Conservation (phyloP, 2,797 vertebrate genomes). For the Phoxinus dragarum region DNA sequence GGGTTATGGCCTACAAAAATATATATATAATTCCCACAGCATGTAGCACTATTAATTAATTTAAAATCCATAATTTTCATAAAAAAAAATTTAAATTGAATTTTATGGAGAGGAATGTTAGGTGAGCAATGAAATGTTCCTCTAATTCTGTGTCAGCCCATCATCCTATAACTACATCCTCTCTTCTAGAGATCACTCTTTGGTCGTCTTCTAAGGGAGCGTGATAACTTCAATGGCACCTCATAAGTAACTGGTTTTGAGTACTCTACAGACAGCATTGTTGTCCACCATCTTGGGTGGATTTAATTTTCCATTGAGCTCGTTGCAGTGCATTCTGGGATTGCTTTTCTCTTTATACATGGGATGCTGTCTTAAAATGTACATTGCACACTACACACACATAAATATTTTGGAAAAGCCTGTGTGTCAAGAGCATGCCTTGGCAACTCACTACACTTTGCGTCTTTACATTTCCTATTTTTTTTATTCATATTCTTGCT, state of each 20-base stretch:
- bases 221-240: background rate
- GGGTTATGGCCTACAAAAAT: background rate
- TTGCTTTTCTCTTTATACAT: background rate
- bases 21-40: background rate
- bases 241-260: background rate
- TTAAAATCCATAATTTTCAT: background rate
- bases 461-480: slow-evolving; percentile 28
- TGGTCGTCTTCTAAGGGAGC: background rate
- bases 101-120: background rate
- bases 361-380: background rate
- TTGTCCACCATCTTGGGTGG: background rate
- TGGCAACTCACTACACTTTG: background rate
- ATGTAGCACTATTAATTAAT: background rate
- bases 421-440: background rate
- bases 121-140: background rate
- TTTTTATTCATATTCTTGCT: slow-evolving; percentile 19
- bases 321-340: slow-evolving; percentile 7
- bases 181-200: background rate
- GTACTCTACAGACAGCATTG: background rate
- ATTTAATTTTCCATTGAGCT: background rate
- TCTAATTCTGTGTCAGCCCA: background rate
- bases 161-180: background rate
- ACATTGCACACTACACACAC: background rate
- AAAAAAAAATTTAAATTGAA: background rate
- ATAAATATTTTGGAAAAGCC: background rate